A percentile compares a stretch with the other conserved stretches of the same genome.
Evolutionary conservation across 2,888 invertebrate genomes (phyloP).

Genomic region (Lasioglossum oenotherae): DNA sequence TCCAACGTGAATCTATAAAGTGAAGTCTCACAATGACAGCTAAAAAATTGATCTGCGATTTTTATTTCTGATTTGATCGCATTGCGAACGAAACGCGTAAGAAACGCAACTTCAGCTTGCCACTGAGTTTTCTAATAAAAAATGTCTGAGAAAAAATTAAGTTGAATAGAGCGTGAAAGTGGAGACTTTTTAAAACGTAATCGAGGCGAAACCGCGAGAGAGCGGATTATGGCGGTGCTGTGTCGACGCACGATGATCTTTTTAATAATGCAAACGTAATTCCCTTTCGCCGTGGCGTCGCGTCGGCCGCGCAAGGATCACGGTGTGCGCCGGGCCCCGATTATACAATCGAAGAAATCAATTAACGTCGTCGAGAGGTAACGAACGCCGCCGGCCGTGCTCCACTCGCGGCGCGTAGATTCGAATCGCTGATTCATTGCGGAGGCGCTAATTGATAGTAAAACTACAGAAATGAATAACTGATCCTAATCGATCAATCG

Average conservation of each 20-base stretch:
- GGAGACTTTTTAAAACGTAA: neutral
- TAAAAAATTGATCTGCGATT: neutral
- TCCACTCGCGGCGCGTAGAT: conserved; percentile 49
- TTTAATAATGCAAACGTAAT: conserved; percentile 56
- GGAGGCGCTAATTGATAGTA: conserved; percentile 77
- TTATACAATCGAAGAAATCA: conserved; percentile 77
- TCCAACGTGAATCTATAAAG: neutral
- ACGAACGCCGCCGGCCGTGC: conserved; percentile 51
- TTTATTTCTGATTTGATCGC: neutral
- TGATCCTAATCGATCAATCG: conserved; percentile 72
- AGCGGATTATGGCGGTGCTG: neutral
- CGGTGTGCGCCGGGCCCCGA: conserved; percentile 55
- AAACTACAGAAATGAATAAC: conserved; percentile 73
- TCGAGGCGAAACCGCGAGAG: neutral
- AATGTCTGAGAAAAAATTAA: neutral
- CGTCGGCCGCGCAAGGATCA: conserved; percentile 17
- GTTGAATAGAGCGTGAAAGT: neutral
- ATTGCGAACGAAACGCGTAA: neutral
- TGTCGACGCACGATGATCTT: conserved; percentile 46
- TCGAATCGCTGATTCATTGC: conserved; percentile 72
- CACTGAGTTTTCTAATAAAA: neutral
- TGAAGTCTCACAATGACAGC: neutral
- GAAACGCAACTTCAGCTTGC: neutral
- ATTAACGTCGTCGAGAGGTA: conserved; percentile 73
- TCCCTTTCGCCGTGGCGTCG: conserved; percentile 53